A percentile compares a stretch with the other conserved stretches of the same genome.
Evolutionary conservation across 2,113 vertebrate species (phyloP).

Genomic region (Willisornis vidua): DNA sequence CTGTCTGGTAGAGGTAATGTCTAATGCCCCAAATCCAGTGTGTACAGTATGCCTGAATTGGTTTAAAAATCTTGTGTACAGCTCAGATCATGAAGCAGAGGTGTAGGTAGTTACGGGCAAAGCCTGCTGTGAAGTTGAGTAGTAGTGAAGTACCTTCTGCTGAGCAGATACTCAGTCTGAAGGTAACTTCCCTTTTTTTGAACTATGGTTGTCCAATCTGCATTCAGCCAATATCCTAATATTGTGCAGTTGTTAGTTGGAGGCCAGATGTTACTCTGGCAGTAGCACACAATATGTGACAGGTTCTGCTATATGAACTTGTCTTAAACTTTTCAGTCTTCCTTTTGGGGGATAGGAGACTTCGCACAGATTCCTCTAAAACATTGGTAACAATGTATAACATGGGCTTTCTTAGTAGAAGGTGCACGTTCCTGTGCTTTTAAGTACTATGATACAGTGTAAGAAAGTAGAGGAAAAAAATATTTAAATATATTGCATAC

Average conservation of each 20-base stretch:
- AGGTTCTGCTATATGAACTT: not conserved
- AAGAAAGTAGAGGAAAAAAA: not conserved
- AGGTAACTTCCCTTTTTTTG: not conserved
- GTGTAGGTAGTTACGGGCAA: not conserved
- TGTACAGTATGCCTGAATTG: not conserved
- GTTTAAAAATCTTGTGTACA: not conserved
- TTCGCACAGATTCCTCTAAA: not conserved
- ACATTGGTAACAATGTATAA: not conserved
- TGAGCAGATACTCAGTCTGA: not conserved
- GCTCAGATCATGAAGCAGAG: not conserved
- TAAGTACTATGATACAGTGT: not conserved
- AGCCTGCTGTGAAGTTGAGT: not conserved
- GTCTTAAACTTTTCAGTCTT: not conserved
- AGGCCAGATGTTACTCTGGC: not conserved
- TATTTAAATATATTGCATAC: not conserved
- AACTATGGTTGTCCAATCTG: not conserved
- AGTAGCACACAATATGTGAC: not conserved
- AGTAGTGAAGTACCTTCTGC: not conserved
- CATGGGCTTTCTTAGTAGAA: not conserved
- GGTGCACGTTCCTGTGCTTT: not conserved
- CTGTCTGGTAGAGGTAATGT: not conserved
- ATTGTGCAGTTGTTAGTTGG: not conserved
- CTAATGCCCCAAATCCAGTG: not conserved
- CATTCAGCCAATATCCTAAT: not conserved
- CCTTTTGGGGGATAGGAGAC: not conserved